These are phyloP conservation scores for Myrmecobius fasciatus DNA, from an alignment of 2,113 vertebrate species.

Conservation along the genomic window DNA sequence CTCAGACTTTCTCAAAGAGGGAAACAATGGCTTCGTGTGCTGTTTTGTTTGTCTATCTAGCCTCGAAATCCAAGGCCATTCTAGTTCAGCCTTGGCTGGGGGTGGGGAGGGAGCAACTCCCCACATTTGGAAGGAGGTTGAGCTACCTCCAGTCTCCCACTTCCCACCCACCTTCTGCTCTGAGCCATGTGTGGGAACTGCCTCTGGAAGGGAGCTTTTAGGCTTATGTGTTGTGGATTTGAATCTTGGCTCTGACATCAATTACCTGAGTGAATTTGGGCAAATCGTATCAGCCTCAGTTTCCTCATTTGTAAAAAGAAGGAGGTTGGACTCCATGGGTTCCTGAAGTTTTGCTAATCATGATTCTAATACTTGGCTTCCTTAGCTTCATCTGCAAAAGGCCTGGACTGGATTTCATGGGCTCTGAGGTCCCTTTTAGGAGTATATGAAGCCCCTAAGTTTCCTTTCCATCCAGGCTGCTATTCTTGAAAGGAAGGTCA, in stretches of 20 bases:
- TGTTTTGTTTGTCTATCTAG: background rate
- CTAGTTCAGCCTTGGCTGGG: background rate
- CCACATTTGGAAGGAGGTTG: background rate
- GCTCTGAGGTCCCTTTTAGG: background rate
- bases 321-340: background rate
- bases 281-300: background rate
- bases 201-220: background rate
- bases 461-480: background rate
- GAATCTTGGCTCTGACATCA: background rate
- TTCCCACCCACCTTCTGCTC: background rate
- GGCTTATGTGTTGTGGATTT: background rate
- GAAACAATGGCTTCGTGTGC: background rate
- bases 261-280: background rate
- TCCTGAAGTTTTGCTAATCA: background rate
- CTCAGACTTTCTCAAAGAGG: background rate
- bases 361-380: background rate
- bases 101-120: background rate
- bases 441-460: background rate
- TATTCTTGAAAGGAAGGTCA: background rate
- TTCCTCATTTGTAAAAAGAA: background rate
- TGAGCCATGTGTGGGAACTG: background rate
- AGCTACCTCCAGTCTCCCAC: background rate
- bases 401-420: background rate
- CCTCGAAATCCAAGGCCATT: background rate
- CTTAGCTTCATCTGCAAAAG: background rate